Evolutionary conservation across 2,797 vertebrate genomes (phyloP).

Genomic region (Pseudomugil tenellus): DNA sequence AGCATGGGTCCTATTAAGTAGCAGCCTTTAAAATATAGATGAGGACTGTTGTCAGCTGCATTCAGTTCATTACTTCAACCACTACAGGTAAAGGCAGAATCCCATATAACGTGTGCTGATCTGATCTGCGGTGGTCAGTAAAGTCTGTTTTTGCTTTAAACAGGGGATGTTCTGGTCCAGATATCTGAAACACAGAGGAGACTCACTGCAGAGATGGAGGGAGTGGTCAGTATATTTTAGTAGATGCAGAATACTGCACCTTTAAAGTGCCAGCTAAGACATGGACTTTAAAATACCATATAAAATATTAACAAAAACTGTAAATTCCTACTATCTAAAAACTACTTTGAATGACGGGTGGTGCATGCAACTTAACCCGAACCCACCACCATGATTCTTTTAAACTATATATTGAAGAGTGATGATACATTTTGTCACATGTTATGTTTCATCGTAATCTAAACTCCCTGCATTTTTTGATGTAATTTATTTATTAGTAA

Average conservation of each 20-base stretch:
- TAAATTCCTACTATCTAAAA: not conserved
- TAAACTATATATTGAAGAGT: not conserved
- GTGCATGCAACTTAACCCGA: too few species aligned
- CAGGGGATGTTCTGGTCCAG: slow-evolving; percentile 94
- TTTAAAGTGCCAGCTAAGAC: not conserved
- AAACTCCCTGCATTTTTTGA: not conserved
- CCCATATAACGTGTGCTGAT: slow-evolving; percentile 14
- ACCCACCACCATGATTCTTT: too few species aligned
- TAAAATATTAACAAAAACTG: not conserved
- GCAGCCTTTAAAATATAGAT: slow-evolving; percentile 71
- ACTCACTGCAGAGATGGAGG: slow-evolving; percentile 92
- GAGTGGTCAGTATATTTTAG: slow-evolving; percentile 86
- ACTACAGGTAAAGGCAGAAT: slow-evolving; percentile 31
- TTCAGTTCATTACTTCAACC: slow-evolving; percentile 64
- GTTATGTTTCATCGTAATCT: not conserved
- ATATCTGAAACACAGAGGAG: slow-evolving; percentile 91
- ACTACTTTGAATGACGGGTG: not conserved
- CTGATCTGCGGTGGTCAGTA: not conserved
- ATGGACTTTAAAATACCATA: not conserved
- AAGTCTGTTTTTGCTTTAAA: slow-evolving; percentile 21
- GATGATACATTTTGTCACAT: too few species aligned
- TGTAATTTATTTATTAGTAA: not conserved
- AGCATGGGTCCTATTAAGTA: slow-evolving; percentile 59
- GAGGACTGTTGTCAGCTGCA: slow-evolving; percentile 53
- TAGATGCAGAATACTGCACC: not conserved